Percentiles rank a stretch among this genome's conserved stretches.
These are phyloP conservation scores for Aldrovandia affinis DNA, from an alignment of 2,797 vertebrate species.

Conservation along the genomic window DNA sequence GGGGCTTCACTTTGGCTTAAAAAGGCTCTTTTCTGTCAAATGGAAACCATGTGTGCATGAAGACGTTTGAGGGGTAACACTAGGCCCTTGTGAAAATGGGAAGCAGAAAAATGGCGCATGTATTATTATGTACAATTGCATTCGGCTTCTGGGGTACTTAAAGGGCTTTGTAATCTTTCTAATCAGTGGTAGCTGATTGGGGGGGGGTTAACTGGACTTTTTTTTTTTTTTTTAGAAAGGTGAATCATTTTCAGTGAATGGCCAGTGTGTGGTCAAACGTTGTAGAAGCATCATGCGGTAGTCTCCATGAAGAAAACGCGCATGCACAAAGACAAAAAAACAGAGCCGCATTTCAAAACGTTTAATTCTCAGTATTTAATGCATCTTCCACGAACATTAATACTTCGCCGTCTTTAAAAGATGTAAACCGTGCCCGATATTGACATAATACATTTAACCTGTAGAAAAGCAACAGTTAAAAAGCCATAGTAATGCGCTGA, in stretches of 20 bases:
- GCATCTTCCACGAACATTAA: not conserved
- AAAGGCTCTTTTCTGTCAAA: not conserved
- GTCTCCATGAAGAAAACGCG: not conserved
- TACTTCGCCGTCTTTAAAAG: slow-evolving; percentile 4
- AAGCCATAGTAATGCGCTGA: not conserved
- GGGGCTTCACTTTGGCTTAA: not conserved
- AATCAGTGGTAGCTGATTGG: not conserved
- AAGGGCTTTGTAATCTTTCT: not conserved
- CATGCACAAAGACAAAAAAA: not conserved
- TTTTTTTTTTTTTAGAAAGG: slow-evolving; percentile 10
- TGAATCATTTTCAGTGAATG: not conserved
- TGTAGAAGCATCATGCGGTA: not conserved
- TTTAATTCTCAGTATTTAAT: slow-evolving; percentile 31
- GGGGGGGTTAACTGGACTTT: not conserved
- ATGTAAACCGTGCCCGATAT: not conserved
- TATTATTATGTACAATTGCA: not conserved
- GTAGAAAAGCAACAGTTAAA: not conserved
- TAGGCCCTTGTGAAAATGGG: not conserved
- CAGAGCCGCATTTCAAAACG: not conserved
- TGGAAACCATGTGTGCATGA: not conserved
- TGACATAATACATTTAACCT: slow-evolving; percentile 1
- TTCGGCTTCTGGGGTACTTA: not conserved
- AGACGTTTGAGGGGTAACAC: not conserved
- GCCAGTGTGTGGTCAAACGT: not conserved
- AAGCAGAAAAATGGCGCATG: not conserved